Evolutionary conservation across 2,113 vertebrate genomes (phyloP), one percentile per base, ranked within the genome.

Genomic region (Lynx canadensis): DNA sequence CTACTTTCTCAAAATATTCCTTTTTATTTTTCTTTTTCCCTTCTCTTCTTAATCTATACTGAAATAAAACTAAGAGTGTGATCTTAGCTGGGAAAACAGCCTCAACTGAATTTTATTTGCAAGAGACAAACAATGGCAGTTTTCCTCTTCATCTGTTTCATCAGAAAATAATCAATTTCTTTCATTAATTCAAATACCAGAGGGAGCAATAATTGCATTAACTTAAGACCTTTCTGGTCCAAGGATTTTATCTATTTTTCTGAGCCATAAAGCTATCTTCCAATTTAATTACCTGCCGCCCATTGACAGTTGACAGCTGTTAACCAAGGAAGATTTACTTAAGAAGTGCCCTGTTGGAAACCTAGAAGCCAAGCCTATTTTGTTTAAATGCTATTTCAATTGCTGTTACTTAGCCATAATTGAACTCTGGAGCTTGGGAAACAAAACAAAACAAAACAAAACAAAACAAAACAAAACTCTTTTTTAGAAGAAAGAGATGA

Each of bases 201-300:
- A 90, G 48, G 19, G 83, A 86, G 50, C 2, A 81, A 82, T 92
- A 95, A 95, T 41, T 48, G n/a, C 23, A 87, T 90, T 92, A 92
- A 48, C 41, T 85, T 63, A 65, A 94, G 80, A 93, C 80, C n/a
- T 96, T 94, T 94, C 94, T 96, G 74, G 68, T 78, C 69, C 15
- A 92, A 80, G 25, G 79, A 79, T 80, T 97, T 96, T 90, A 92
- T 92, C 82, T 95, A 19, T 85, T 93, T 95, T 92, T 94, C 87
- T 76, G 69, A 81, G 85, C 80, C 83, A 96, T 97, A 94, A 97
- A 98, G 38, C 80, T 86, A 90, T 95, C 74, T 97, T 96, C 68
- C 88, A 12, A 98, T 96, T 96, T 96, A 97, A 98, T 98, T 96
- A 95, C 83, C 94, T 97, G 76, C 31, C 73, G 27, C 88, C 76